phyloP scores from a whole-genome alignment of 2,888 invertebrate genomes.

The Hesperia comma region DNA sequence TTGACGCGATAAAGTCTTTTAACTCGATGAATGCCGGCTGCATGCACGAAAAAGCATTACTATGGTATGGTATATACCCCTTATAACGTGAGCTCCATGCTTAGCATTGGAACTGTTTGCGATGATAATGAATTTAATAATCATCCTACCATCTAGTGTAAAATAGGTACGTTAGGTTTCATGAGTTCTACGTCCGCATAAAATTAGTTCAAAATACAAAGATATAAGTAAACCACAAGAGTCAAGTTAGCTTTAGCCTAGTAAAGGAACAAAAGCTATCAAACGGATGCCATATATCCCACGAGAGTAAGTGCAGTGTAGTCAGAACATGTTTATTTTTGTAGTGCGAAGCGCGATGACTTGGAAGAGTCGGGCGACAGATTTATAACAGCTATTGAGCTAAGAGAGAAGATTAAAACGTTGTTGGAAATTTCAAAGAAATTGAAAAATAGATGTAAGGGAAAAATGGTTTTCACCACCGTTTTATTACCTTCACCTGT shows the following conservation, averaged over 20 bases:
- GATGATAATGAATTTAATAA: too few relatives aligned
- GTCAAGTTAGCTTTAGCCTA: background rate
- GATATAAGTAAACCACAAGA: background rate
- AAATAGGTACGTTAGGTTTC: too few relatives aligned
- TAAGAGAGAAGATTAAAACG: constrained; percentile 18
- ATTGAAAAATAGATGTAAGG: too few relatives aligned
- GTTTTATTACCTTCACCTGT: too few relatives aligned
- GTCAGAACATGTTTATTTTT: constrained; percentile 35
- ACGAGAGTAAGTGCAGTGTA: constrained; percentile 29
- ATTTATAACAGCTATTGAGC: constrained; percentile 33
- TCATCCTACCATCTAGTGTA: too few relatives aligned
- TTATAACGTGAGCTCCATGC: too few relatives aligned
- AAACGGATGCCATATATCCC: constrained; percentile 35
- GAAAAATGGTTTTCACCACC: too few relatives aligned
- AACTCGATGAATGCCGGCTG: too few relatives aligned
- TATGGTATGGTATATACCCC: too few relatives aligned
- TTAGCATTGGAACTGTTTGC: too few relatives aligned
- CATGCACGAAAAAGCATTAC: too few relatives aligned
- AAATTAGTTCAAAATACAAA: background rate
- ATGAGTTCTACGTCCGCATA: background rate
- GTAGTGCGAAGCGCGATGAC: constrained; percentile 17
- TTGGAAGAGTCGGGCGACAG: constrained; percentile 28
- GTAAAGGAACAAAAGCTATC: constrained; percentile 25
- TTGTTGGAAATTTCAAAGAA: constrained; percentile 7
- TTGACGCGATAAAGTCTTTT: too few relatives aligned